Evolutionary conservation across 2,113 vertebrate genomes (phyloP), one percentile per base, ranked within the genome.

Genomic region (Pycnonotus jocosus): DNA sequence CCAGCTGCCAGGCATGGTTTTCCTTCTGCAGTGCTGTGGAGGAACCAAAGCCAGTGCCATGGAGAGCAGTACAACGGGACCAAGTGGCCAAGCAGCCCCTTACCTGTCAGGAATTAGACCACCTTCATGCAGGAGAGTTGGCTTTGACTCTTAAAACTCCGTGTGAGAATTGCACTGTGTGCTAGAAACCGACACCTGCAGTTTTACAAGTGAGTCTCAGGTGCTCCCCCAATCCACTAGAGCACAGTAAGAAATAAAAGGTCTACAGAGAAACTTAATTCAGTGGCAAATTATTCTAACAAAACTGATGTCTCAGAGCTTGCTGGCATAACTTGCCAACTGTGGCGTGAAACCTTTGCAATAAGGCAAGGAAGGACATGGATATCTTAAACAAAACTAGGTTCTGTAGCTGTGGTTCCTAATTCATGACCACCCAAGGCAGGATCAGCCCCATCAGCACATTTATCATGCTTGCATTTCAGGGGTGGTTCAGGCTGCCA

Each of bases 131-230:
- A 11, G 72, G 92, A 97, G 94, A 95, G 79, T 72, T 95, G 77
- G 66, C 78, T 91, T 94, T 96, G 93, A 78, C 94, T 96, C 97
- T 97, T 96, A 97, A 98, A 97, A 90, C 60, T 84, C 90, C 30
- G 3, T 80, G 76, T 96, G 96, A 97, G 96, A 97, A 94, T 97
- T 97, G 92, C 91, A 54, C 84, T 62, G 81, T 60, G 94, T 89
- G 93, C 91, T 95, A 96, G 97, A 96, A 97, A 97, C 79, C 21
- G 2, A 86, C 12, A 44, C 97, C 95, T 94, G 94, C 42, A 71
- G 95, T 97, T 98, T 98, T 97, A 98, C 92, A 96, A 97, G 94
- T 35, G 71, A 87, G 72, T 70, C 93, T 92, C 79, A 25, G 83
- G 93, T 96, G 90, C n/a, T 69, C 66, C 56, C 61, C 57, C 74